Percentiles rank a stretch among this genome's conserved stretches.
Conservation (phyloP, 2,797 vertebrate species). For the Sarcophilus harrisii region DNA sequence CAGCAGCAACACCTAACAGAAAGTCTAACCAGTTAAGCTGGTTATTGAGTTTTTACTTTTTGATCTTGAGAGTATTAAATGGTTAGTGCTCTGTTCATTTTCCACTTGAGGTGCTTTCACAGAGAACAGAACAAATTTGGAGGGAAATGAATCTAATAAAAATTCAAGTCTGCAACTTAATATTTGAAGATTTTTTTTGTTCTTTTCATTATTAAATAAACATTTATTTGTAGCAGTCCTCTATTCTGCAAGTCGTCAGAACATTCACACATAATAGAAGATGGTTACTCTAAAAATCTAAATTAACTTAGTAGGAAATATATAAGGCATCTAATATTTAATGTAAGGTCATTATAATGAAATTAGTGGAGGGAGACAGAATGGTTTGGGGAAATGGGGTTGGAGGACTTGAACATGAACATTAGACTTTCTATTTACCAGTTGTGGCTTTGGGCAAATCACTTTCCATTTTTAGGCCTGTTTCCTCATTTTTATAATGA, state of each 20-base stretch:
- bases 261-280: slow-evolving; percentile 34
- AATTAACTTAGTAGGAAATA: slow-evolving; percentile 48
- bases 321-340: slow-evolving; percentile 20
- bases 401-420: neutral
- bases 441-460: neutral
- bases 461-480: neutral
- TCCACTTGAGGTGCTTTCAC: neutral
- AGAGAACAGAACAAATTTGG: slow-evolving; percentile 4
- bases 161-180: slow-evolving; percentile 20
- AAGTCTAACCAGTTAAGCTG: neutral
- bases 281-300: neutral
- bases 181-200: neutral
- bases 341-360: neutral
- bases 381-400: neutral
- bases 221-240: neutral
- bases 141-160: neutral
- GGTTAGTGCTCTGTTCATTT: neutral
- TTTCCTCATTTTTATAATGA: neutral
- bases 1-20: neutral
- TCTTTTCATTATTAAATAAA: slow-evolving; percentile 33
- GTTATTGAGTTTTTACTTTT: neutral
- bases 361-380: neutral
- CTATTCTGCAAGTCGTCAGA: neutral
- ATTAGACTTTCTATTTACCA: neutral
- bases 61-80: neutral